These are phyloP conservation scores for Zelostemma sp. DNA, from an alignment of 1,140 invertebrate species.

Conservation along the genomic window DNA sequence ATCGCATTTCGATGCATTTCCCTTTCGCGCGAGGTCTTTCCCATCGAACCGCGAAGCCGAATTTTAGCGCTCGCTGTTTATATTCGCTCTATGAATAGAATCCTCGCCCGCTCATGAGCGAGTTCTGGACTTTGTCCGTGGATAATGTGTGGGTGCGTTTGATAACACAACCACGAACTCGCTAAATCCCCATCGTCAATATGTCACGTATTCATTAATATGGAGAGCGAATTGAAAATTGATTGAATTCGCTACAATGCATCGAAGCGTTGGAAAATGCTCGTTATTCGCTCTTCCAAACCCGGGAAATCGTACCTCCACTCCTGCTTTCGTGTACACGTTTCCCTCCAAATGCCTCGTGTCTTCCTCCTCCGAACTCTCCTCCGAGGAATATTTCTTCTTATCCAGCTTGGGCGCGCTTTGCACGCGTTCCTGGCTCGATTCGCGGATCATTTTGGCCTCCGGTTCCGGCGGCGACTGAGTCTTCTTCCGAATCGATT, in stretches of 20 bases:
- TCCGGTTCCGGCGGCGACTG: slow-evolving; percentile 54
- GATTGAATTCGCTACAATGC: not conserved
- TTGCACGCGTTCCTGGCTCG: slow-evolving; percentile 59
- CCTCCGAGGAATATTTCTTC: slow-evolving; percentile 70
- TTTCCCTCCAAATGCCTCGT: slow-evolving; percentile 82
- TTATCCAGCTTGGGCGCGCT: slow-evolving; percentile 23
- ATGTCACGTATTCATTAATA: slow-evolving; percentile 8
- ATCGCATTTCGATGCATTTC: not conserved
- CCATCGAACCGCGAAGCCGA: slow-evolving; percentile 21
- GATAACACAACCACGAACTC: slow-evolving; percentile 16
- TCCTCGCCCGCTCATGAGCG: slow-evolving; percentile 30
- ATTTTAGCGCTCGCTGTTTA: slow-evolving; percentile 38
- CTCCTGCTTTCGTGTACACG: slow-evolving; percentile 80
- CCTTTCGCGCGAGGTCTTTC: slow-evolving; percentile 14
- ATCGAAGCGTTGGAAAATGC: too few species aligned
- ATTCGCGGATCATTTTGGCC: slow-evolving; percentile 47
- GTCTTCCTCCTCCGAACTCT: slow-evolving; percentile 78
- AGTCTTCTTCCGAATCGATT: slow-evolving; percentile 60
- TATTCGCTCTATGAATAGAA: slow-evolving; percentile 49
- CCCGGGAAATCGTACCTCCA: slow-evolving; percentile 77
- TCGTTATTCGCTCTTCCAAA: too few species aligned
- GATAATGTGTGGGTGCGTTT: slow-evolving; percentile 9
- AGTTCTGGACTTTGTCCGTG: slow-evolving; percentile 37
- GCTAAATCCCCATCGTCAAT: slow-evolving; percentile 10
- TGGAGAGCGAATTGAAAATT: slow-evolving; percentile 1